Percentiles rank a stretch among this genome's conserved stretches.
Evolutionary conservation across 2,888 invertebrate species (phyloP).

Genomic region (Chelonus formosanus): DNA sequence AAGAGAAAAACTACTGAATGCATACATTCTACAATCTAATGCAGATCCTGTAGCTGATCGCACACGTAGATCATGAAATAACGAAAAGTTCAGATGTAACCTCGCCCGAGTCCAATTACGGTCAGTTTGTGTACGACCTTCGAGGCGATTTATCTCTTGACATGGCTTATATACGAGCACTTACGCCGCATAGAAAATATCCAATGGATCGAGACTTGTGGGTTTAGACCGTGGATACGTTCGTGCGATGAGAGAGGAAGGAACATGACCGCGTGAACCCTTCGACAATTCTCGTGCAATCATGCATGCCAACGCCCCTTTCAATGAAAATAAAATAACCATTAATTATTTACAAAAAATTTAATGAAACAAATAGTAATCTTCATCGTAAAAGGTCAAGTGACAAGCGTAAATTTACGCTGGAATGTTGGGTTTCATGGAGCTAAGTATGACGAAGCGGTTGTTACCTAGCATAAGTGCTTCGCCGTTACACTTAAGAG

Average conservation of each 20-base stretch:
- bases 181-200: slow-evolving; percentile 20
- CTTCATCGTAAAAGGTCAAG: slow-evolving; percentile 21
- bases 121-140: slow-evolving; percentile 32
- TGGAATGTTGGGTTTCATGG: slow-evolving; percentile 18
- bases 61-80: slow-evolving; percentile 22
- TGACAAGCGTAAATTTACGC: slow-evolving; percentile 14
- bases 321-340: too few species aligned
- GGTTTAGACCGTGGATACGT: slow-evolving; percentile 6
- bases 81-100: slow-evolving; percentile 13
- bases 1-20: neutral
- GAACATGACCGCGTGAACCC: slow-evolving; percentile 23
- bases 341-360: slow-evolving; percentile 4
- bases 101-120: slow-evolving; percentile 30
- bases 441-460: slow-evolving; percentile 45
- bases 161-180: slow-evolving; percentile 21
- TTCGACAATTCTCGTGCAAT: slow-evolving; percentile 40
- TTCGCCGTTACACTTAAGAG: slow-evolving; percentile 45
- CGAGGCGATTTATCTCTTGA: slow-evolving; percentile 26
- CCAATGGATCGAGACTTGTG: slow-evolving; percentile 12
- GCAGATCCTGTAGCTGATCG: slow-evolving; percentile 2
- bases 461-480: slow-evolving; percentile 56
- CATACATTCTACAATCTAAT: slow-evolving; percentile 9
- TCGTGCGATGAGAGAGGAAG: neutral
- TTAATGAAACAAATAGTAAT: slow-evolving; percentile 13
- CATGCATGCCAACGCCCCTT: slow-evolving; percentile 41